Percentiles rank a stretch among this genome's conserved stretches.
phyloP scores from a whole-genome alignment of 2,113 vertebrate species.

The Cariama cristata region DNA sequence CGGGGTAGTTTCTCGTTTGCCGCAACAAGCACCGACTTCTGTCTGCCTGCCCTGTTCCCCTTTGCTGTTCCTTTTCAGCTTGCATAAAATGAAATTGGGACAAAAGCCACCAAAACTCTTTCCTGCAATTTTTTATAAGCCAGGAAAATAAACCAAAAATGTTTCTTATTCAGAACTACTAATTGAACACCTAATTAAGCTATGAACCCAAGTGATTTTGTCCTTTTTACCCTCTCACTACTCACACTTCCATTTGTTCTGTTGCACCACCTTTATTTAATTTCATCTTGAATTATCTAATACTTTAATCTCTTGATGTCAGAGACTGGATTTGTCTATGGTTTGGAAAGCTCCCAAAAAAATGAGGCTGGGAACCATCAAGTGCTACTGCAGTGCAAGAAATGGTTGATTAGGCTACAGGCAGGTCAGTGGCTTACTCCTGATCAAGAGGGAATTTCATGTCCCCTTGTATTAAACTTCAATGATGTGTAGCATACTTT shows the following conservation, averaged over 20 bases:
- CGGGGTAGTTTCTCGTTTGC: not conserved
- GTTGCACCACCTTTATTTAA: not conserved
- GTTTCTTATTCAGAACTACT: not conserved
- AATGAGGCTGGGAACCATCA: not conserved
- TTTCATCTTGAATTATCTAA: not conserved
- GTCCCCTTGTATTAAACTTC: slow-evolving; percentile 32
- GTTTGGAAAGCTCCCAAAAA: slow-evolving; percentile 6
- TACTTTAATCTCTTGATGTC: slow-evolving; percentile 24
- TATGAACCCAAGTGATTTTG: not conserved
- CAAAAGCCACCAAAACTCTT: not conserved
- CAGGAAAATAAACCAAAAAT: not conserved
- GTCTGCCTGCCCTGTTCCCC: not conserved
- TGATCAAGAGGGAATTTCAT: slow-evolving; percentile 13
- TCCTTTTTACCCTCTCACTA: not conserved
- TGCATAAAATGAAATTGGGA: not conserved
- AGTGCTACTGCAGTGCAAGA: slow-evolving; percentile 5
- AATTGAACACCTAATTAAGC: not conserved
- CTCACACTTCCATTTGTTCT: not conserved
- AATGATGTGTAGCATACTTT: slow-evolving; percentile 23
- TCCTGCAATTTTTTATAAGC: not conserved
- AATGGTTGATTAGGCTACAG: not conserved
- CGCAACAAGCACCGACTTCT: not conserved
- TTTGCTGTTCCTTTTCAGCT: not conserved
- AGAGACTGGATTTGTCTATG: slow-evolving; percentile 16
- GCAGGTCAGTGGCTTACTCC: slow-evolving; percentile 15